phyloP scores from a whole-genome alignment of 2,797 vertebrate species.

The Malacoraja senta region DNA sequence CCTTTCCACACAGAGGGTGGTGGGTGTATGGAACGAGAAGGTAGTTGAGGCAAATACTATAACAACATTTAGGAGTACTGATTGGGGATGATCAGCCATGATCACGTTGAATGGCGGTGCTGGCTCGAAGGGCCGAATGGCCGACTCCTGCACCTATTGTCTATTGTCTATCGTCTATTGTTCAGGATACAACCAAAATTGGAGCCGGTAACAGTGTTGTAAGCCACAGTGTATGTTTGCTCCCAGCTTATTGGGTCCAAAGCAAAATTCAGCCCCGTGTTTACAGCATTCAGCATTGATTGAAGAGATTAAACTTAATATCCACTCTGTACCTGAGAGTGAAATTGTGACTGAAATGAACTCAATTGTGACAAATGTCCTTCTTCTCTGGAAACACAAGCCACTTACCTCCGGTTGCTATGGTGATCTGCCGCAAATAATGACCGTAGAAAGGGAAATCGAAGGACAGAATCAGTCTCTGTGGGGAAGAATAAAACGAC shows the following conservation, averaged over 20 bases:
- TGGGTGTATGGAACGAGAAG: no score
- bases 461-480: conserved; percentile 85
- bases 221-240: neutral
- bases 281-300: neutral
- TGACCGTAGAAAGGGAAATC: conserved; percentile 95
- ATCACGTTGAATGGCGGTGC: no score
- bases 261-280: neutral
- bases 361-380: neutral
- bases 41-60: no score
- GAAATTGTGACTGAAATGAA: neutral
- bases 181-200: no score
- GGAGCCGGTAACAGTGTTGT: neutral
- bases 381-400: neutral
- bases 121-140: no score
- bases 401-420: conserved; percentile 84
- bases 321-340: neutral
- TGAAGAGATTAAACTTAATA: neutral
- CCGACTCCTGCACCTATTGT: no score
- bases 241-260: neutral
- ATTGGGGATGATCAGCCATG: no score
- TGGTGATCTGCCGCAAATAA: conserved; percentile 79
- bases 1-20: no score
- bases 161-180: no score
- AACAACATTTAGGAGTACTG: no score
- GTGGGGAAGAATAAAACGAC: conserved; percentile 35